Conservation (phyloP, 2,113 vertebrate species). For the Oriolus oriolus region DNA sequence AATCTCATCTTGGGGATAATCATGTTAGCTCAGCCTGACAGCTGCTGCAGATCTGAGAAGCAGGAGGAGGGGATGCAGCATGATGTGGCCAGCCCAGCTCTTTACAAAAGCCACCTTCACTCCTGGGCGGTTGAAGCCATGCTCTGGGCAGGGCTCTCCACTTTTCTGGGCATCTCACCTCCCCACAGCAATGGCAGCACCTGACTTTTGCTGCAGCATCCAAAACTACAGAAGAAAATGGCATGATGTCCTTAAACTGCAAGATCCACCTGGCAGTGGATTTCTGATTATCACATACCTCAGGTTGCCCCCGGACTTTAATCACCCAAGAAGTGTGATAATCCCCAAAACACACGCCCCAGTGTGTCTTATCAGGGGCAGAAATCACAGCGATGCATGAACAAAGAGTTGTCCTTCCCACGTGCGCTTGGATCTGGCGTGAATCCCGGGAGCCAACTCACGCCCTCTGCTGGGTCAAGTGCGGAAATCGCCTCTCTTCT, state of each 20-base stretch:
- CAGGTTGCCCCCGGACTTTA: not conserved
- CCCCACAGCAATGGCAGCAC: not conserved
- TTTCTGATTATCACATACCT: not conserved
- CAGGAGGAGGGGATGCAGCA: not conserved
- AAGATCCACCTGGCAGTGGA: not conserved
- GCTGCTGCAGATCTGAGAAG: not conserved
- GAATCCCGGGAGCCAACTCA: not conserved
- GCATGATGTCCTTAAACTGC: not conserved
- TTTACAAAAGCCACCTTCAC: not conserved
- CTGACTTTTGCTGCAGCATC: not conserved
- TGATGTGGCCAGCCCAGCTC: not conserved
- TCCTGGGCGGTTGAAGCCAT: not conserved
- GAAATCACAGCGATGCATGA: not conserved
- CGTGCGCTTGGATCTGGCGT: rapidly evolving
- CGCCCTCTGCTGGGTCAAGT: not conserved
- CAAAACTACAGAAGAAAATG: not conserved
- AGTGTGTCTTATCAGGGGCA: not conserved
- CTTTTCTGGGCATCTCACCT: not conserved
- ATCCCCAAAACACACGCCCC: not conserved
- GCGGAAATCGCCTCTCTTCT: not conserved
- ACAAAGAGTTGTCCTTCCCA: not conserved
- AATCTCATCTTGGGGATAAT: constrained; percentile 18
- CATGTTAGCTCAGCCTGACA: not conserved
- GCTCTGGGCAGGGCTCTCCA: not conserved
- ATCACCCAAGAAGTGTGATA: not conserved